Percentiles rank a stretch among this genome's conserved stretches.
Evolutionary conservation across 37 sponge, comb jelly and placozoan species (phyloP).

Genomic region (Cliona cf. orientalis): DNA sequence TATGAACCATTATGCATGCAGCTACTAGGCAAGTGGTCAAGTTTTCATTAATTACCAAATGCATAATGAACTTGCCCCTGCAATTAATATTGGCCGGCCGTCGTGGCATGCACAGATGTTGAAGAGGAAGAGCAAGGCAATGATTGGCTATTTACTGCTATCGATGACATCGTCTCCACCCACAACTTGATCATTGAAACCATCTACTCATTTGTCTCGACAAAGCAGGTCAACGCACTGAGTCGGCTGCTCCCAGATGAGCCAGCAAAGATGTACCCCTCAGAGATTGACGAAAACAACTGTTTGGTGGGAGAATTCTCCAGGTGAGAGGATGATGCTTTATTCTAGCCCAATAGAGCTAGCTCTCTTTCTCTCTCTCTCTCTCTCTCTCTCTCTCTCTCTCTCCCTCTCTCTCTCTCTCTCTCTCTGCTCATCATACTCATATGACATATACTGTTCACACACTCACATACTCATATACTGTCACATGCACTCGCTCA

Average conservation of each 20-base stretch:
- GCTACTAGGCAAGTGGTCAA: too few relatives aligned
- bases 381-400: too few relatives aligned
- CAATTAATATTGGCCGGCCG: too few relatives aligned
- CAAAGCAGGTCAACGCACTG: conserved; percentile 6
- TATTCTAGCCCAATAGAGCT: not conserved
- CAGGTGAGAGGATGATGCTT: conserved; percentile 1
- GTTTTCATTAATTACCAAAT: too few relatives aligned
- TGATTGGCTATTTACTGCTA: conserved; percentile 80
- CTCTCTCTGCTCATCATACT: too few relatives aligned
- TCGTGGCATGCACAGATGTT: too few relatives aligned
- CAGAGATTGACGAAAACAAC: conserved; percentile 29
- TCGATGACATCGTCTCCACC: conserved; percentile 61
- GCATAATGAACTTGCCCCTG: too few relatives aligned
- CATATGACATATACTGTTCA: too few relatives aligned
- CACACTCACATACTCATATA: too few relatives aligned
- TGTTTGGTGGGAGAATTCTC: conserved; percentile 38
- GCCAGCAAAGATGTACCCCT: conserved; percentile 28
- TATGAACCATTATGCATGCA: too few relatives aligned
- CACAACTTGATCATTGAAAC: conserved; percentile 59
- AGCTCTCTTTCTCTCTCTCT: too few relatives aligned
- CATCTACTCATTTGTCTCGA: conserved; percentile 15
- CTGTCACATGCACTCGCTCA: not conserved
- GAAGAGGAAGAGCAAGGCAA: conserved; percentile 68
- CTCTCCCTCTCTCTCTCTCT: not conserved
- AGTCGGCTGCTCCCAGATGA: conserved; percentile 53